Conservation (phyloP, 53 echinoderm and acorn worm genomes). For the Astropecten irregularis region DNA sequence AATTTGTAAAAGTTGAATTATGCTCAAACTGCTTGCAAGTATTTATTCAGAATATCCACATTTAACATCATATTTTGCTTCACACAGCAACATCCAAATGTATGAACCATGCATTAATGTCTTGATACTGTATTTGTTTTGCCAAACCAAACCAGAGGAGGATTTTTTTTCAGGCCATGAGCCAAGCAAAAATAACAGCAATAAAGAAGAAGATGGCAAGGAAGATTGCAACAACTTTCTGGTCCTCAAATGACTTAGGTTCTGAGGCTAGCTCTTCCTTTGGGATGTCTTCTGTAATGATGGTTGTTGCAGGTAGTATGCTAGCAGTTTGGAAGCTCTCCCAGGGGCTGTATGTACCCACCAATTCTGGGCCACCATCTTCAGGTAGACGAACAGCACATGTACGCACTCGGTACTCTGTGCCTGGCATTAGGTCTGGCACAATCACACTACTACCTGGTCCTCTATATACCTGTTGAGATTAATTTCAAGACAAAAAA, state of each 20-base stretch:
- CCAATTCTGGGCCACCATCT: conserved; percentile 81
- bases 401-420: conserved; percentile 88
- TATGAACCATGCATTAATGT: no score
- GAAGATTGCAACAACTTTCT: conserved; percentile 83
- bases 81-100: no score
- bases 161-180: conserved; percentile 10
- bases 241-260: conserved; percentile 73
- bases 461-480: conserved; percentile 85
- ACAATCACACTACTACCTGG: conserved; percentile 68
- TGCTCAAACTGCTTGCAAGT: no score
- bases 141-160: no score
- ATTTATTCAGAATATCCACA: no score
- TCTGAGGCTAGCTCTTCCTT: conserved; percentile 53
- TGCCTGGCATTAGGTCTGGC: conserved; percentile 75
- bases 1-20: no score
- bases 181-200: conserved; percentile 83
- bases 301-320: conserved; percentile 22
- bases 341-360: conserved; percentile 90
- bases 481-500: no score
- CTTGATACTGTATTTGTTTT: no score
- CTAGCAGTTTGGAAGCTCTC: conserved; percentile 69
- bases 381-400: conserved; percentile 84
- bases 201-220: conserved; percentile 68
- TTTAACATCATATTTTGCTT: no score
- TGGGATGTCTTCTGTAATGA: conserved; percentile 41